These are phyloP conservation scores for Gymnocypris eckloni DNA, from an alignment of 2,797 vertebrate species.

Conservation along the genomic window DNA sequence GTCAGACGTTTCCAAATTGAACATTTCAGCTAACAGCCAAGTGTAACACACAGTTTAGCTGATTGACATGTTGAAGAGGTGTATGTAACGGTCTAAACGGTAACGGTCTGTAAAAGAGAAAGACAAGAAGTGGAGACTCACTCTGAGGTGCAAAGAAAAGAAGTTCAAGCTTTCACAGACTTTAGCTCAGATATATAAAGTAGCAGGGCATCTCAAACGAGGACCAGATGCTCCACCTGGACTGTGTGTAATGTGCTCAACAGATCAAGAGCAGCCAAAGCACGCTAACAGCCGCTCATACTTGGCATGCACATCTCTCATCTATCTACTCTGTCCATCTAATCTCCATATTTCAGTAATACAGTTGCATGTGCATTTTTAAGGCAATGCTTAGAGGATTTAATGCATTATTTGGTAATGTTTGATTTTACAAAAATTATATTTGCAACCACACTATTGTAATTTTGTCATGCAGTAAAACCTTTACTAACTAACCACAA, in stretches of 20 bases:
- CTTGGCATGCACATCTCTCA: background rate
- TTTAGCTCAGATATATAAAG: conserved; percentile 47
- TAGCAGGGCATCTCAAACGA: conserved; percentile 48
- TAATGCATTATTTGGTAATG: conserved; percentile 1
- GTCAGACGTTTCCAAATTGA: background rate
- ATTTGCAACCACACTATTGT: conserved; percentile 2
- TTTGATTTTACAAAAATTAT: background rate
- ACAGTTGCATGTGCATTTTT: background rate
- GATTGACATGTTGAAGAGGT: background rate
- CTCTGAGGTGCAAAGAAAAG: conserved; percentile 40
- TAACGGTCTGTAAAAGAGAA: conserved; percentile 8
- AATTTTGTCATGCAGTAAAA: conserved; percentile 17
- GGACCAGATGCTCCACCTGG: conserved; percentile 54
- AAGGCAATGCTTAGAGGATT: background rate
- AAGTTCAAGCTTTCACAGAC: conserved; percentile 40
- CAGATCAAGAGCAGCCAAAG: conserved; percentile 3
- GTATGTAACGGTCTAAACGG: background rate
- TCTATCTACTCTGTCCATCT: background rate
- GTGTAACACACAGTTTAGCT: background rate
- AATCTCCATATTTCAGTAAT: background rate
- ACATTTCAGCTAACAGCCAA: background rate
- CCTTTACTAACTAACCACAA: background rate
- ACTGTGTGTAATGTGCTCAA: conserved; percentile 22
- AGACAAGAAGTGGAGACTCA: background rate
- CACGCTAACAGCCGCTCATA: conserved; percentile 2